phyloP scores from a whole-genome alignment of 2,888 invertebrate species.

The Nipponacmea schrenckii region DNA sequence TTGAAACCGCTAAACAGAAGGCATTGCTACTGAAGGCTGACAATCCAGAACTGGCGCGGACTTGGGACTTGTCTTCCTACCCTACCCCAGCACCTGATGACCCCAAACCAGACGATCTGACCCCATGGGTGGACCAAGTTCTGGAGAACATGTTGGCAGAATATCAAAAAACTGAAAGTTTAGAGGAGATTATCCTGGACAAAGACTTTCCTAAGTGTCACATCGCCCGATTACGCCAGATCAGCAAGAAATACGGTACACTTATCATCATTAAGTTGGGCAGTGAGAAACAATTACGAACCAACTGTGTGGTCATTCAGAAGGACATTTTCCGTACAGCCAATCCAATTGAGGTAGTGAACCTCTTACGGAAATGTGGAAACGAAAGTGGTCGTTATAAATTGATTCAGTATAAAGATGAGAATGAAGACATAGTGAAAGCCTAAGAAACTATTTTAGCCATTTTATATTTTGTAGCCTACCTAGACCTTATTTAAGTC shows the following conservation, averaged over 20 bases:
- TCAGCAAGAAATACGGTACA: neutral
- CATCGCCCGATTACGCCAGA: neutral
- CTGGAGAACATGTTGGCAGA: neutral
- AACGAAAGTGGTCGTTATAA: neutral
- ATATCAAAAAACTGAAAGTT: neutral
- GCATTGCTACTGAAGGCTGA: neutral
- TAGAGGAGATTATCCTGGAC: neutral
- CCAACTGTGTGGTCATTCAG: neutral
- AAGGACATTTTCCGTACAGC: neutral
- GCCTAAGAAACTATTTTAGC: no score
- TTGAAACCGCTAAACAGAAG: neutral
- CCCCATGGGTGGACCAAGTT: neutral
- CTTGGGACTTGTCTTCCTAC: neutral
- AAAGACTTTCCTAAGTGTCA: neutral
- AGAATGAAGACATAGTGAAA: neutral
- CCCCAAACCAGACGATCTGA: neutral
- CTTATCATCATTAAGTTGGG: neutral
- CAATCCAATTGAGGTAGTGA: neutral
- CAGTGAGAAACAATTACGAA: neutral
- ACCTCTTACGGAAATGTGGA: neutral
- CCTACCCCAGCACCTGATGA: neutral
- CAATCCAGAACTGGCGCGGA: neutral
- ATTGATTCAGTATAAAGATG: neutral
- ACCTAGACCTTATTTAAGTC: no score
- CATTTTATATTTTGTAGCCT: no score